Evolutionary conservation across 2,888 invertebrate genomes (phyloP), one percentile per base, ranked within the genome.

Genomic region (Tetrapedia diversipes): DNA sequence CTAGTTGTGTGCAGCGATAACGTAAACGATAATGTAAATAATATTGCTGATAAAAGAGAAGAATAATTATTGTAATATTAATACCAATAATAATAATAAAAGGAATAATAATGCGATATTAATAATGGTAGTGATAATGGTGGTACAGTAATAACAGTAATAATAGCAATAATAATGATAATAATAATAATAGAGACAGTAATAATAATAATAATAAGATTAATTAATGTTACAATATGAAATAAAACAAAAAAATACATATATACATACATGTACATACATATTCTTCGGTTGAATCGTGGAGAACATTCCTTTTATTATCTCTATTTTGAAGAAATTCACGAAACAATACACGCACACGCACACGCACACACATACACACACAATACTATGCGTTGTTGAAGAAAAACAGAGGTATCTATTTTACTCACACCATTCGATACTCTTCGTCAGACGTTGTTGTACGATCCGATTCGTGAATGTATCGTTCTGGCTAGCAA

Each of bases 171-270:
- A 71, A 78, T 67, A 72, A 79, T 54, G 45, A 76, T 64, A 65
- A 77, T 74, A 69, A 65, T 69, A 51, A 47, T 74, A 69, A 60
- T 45, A 57, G 79, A 49, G 39, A 76, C 57, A 72, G 72, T 72
- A 67, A 71, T 70, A 73, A 73, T 66, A 53, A 66, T 45, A 61
- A 66, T 49, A 61, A 72, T 59, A 56, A 71, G 43, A 60, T 61
- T 32, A 45, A 68, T 39, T 65, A 54, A 56, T 39, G 14, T 53
- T 45, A 61, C 37, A 19, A 27, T 54, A 37, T 22, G 39, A 49
- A 65, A 39, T 22, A 45, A 67, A 65, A 65, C 24, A 59, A 51
- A 41, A 69, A 67, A 22, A 53, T 68, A 68, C 43, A 19, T 27
- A 32, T 16, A 19, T 27, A 32, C 29, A 49, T 2, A 39, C 14